Evolutionary conservation across 1,140 invertebrate genomes (phyloP), one percentile per base, ranked within the genome.

Genomic region (Ditylenchus dipsaci): DNA sequence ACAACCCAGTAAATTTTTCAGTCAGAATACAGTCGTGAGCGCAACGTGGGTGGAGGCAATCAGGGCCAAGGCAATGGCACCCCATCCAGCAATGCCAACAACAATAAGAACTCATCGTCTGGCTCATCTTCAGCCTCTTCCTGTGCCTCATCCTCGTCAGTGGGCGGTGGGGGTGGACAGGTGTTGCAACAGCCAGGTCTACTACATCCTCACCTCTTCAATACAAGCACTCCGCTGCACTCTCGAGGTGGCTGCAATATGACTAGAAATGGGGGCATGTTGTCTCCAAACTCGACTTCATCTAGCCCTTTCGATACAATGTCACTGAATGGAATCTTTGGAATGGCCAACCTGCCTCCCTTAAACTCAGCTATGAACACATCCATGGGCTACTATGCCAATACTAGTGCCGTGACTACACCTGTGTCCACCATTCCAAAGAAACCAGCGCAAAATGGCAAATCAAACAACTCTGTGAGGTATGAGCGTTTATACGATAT

Each of bases 1-100:
- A n/a, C n/a, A n/a, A n/a, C n/a, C 49, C 15, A 53, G 23, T 53
- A 21, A 53, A 21, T 9, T 26, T 29, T 68, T 67, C 5, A 68
- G 67, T 27, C 21, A 15, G 67, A 68, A 13, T 68, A 68, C 43
- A 68, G 56, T 17, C 67, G 67, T 26, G 67, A 68, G 19, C 17
- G 67, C 9, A 68, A 38, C 21, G 67, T 30, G 27, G 26, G 27
- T 7, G 59, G 27, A 17, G 19, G 42, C 19, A n/a, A n/a, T 23
- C 23, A 38, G 23, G 30, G 23, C 23, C 33, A 29, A 65, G 26
- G 17, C 3, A 5, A 3, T 21, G 15, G 3, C 3, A 26, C 30
- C 7, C 26, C 30, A 0, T 68, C 67, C 27, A 45, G 33, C 61
- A 38, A 53, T 59, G 15, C 3, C 49, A 53, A 53, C n/a, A 53